These are phyloP conservation scores for Ormyrus labotus DNA, from an alignment of 2,888 invertebrate species.

Conservation along the genomic window DNA sequence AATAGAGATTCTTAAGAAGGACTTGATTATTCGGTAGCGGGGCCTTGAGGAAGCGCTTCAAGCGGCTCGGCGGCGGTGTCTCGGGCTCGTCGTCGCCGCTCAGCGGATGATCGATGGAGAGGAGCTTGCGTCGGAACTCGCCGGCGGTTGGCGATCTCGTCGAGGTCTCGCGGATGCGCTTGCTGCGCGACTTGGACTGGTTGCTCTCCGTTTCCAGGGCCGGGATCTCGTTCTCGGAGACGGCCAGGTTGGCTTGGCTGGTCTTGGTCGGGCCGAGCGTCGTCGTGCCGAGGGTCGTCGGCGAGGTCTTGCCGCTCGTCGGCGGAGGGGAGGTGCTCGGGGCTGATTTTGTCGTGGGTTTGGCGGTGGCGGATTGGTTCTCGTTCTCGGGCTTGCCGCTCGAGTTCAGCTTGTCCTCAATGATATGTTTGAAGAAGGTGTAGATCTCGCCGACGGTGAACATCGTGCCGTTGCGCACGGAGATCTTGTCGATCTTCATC, in stretches of 20 bases:
- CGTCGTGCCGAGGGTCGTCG: conserved; percentile 1
- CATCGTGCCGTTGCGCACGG: conserved; percentile 70
- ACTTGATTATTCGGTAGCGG: conserved; percentile 73
- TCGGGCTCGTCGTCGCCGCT: conserved; percentile 62
- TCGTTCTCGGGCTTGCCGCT: conserved; percentile 54
- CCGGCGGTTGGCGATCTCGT: conserved; percentile 53
- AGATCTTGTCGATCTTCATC: conserved; percentile 71
- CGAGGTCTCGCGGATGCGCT: conserved; percentile 70
- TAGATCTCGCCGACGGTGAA: conserved; percentile 73
- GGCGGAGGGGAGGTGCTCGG: not conserved
- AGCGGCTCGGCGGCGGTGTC: conserved; percentile 69
- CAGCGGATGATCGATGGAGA: conserved; percentile 65
- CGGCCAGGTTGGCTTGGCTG: conserved; percentile 58
- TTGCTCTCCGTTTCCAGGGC: conserved; percentile 62
- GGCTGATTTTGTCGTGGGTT: not conserved
- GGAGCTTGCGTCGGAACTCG: conserved; percentile 63
- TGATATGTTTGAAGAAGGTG: conserved; percentile 75
- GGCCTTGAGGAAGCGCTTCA: conserved; percentile 69
- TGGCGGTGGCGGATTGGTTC: conserved; percentile 35
- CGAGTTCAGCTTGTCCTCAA: conserved; percentile 71
- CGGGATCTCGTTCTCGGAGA: conserved; percentile 71
- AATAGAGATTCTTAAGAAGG: conserved; percentile 72
- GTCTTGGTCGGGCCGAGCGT: not conserved
- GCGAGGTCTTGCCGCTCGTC: conserved; percentile 43
- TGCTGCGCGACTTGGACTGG: conserved; percentile 70